Evolutionary conservation across 2,797 vertebrate species (phyloP).

Genomic region (Myripristis jacobus): DNA sequence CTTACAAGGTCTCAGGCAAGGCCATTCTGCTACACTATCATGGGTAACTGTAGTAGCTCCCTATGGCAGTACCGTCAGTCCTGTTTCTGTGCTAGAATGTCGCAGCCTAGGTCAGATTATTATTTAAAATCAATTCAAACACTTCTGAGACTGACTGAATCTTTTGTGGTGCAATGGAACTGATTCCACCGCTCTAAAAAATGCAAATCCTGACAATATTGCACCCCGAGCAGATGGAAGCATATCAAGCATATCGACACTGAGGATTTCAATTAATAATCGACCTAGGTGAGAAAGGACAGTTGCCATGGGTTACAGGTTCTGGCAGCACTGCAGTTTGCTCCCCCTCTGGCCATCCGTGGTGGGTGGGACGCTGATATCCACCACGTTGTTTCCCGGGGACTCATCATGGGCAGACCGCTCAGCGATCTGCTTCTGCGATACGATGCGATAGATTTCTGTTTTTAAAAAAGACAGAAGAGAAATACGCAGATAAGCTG

Average conservation of each 20-base stretch:
- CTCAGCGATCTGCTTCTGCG: conserved; percentile 97
- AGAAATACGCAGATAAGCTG: conserved; percentile 2
- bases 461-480: conserved; percentile 28
- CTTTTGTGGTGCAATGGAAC: conserved; percentile 42
- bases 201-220: conserved; percentile 61
- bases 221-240: conserved; percentile 57
- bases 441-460: conserved; percentile 99
- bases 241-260: conserved; percentile 42
- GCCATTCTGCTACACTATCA: conserved; percentile 47
- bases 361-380: conserved; percentile 97
- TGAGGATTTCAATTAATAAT: conserved; percentile 76
- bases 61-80: conserved; percentile 61
- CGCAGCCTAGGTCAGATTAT: conserved; percentile 74
- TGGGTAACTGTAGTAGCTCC: conserved; percentile 49
- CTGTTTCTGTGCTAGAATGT: conserved; percentile 70
- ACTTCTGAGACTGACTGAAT: conserved; percentile 51
- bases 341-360: conserved; percentile 94
- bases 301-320: conserved; percentile 88
- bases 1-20: conserved; percentile 51
- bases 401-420: conserved; percentile 95
- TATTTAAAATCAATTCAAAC: conserved; percentile 72
- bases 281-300: conserved; percentile 69
- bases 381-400: conserved; percentile 97
- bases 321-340: conserved; percentile 99
- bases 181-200: conserved; percentile 61